Base-by-base conservation (phyloP, 2,888 invertebrate genomes). In the Crematogaster levior region DNA sequence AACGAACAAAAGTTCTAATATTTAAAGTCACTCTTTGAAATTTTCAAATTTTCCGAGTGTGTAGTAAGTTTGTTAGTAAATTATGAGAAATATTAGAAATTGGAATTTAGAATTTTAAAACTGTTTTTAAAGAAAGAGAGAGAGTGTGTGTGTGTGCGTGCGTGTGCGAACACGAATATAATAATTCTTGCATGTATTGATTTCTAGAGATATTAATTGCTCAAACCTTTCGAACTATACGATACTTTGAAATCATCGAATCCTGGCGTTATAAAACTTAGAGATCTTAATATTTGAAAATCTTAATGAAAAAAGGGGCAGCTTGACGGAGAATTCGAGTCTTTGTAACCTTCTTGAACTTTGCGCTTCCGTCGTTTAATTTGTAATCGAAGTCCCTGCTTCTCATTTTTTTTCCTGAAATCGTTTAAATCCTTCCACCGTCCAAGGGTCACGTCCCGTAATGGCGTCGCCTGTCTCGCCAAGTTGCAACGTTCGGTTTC, bases 391-490 rank as follows among this genome's bases (percentile, higher is more conserved):
- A n/a, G 12, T 21, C 30, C 48, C 18, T 1, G 40, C n/a, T 9
- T 2, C 2, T n/a, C n/a, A 63, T 75, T 51, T 37, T 63, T n/a
- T n/a, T n/a, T n/a, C n/a, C 4, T 15, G 12, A 27, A 75, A 27
- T 15, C 18, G 18, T 12, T 37, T 37, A 34, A 30, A n/a, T 15
- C 48, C 48, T 5, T 21, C 12, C 12, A 1, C 21, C 9, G 15
- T 61, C 21, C 12, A 15, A 4, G 24, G 12, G 30, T 30, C 30
- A 1, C 53, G 15, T 34, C 18, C 12, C 24, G 21, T 7, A 43
- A 53, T 77, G 27, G 53, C 30, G 10, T 43, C 46, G 40, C 40
- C 30, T 30, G 48, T 77, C 77, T 68, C 77, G 15, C 68, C 51
- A 40, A 56, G 68, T 43, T 53, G 37, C 51, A 18, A 34, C 53